Percentiles rank a stretch among this genome's conserved stretches.
Conservation (phyloP, 2,888 invertebrate species). For the Buathra laborator region DNA sequence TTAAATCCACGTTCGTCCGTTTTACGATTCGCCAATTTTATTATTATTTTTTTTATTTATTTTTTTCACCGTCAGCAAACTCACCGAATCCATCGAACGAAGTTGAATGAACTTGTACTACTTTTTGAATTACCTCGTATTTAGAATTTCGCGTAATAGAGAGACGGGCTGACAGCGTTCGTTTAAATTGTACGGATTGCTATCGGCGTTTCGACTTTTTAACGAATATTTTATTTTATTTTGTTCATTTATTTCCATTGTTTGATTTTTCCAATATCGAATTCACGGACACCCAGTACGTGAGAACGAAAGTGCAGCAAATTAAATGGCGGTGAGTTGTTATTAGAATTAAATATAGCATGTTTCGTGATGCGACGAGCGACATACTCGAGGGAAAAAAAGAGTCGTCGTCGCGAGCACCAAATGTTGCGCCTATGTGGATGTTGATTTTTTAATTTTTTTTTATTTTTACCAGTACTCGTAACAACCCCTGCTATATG, state of each 20-base stretch:
- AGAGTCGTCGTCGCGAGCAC: slow-evolving; percentile 8
- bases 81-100: neutral
- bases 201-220: neutral
- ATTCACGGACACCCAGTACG: neutral
- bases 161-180: neutral
- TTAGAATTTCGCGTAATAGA: neutral
- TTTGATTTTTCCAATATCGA: neutral
- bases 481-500: neutral
- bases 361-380: slow-evolving; percentile 6
- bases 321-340: neutral
- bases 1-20: neutral
- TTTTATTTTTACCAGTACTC: slow-evolving; percentile 2
- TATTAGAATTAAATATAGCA: neutral
- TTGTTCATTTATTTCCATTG: neutral
- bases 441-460: neutral
- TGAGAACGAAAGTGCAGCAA: neutral
- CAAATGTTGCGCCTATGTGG: neutral
- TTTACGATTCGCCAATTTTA: neutral
- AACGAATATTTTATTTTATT: neutral
- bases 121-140: neutral
- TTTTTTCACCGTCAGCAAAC: neutral
- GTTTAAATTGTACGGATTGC: neutral
- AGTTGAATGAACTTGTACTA: neutral
- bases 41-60: neutral
- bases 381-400: neutral